These are phyloP conservation scores for Bombus cullumanus DNA, from an alignment of 1,140 invertebrate species.

Conservation along the genomic window DNA sequence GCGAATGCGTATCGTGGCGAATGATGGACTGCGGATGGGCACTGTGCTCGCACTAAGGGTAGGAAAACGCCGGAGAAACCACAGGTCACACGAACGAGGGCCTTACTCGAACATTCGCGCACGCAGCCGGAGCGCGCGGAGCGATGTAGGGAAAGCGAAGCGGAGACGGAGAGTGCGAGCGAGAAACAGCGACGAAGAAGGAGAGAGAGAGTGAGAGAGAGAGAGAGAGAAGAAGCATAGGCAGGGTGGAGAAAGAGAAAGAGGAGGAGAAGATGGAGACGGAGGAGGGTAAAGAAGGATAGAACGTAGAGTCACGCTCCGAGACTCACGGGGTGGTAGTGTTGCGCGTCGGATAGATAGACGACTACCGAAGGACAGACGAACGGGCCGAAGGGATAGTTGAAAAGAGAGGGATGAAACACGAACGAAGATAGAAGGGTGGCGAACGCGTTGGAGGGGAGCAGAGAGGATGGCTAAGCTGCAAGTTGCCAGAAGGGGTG, in stretches of 20 bases:
- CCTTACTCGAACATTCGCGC: conserved; percentile 48
- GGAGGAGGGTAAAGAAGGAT: conserved; percentile 25
- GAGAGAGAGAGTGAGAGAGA: background rate
- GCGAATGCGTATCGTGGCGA: conserved; percentile 57
- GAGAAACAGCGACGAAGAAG: background rate
- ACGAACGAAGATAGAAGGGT: conserved; percentile 46
- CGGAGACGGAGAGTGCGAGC: conserved; percentile 3
- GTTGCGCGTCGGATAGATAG: conserved; percentile 58
- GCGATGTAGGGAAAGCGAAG: conserved; percentile 17
- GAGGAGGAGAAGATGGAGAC: conserved; percentile 47
- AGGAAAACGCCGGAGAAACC: conserved; percentile 75
- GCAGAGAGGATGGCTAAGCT: conserved; percentile 59
- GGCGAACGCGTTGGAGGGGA: conserved; percentile 10
- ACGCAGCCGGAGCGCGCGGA: conserved; percentile 40
- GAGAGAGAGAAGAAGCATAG: background rate
- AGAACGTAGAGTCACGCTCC: conserved; percentile 59
- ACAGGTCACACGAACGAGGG: conserved; percentile 73
- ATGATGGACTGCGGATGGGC: conserved; percentile 69
- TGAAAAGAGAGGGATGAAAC: conserved; percentile 45
- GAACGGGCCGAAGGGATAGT: conserved; percentile 29
- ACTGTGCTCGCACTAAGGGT: conserved; percentile 71
- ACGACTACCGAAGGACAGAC: conserved; percentile 42
- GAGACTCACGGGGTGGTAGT: conserved; percentile 62
- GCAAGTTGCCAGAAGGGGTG: conserved; percentile 68
- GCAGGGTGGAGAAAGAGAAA: conserved; percentile 1